Conservation (phyloP, 2,797 vertebrate species). For the Trachurus trachurus region DNA sequence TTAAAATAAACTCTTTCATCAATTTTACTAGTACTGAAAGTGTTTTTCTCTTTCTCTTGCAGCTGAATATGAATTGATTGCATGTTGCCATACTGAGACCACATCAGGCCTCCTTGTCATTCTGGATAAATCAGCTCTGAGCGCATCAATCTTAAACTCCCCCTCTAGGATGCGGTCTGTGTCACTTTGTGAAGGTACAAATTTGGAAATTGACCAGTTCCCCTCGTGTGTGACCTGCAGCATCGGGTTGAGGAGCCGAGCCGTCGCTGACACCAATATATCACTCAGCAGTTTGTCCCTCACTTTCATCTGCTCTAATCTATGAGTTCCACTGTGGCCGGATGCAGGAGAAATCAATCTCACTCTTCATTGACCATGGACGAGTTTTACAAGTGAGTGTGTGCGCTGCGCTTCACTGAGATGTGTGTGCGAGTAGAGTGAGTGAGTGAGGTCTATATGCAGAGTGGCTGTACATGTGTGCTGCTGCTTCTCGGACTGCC, state of each 20-base stretch:
- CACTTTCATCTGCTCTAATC: conserved; percentile 24
- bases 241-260: background rate
- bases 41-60: too few relatives aligned
- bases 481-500: conserved; percentile 63
- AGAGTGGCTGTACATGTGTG: conserved; percentile 19
- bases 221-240: background rate
- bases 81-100: background rate
- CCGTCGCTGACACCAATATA: conserved; percentile 9
- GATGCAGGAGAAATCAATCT: background rate
- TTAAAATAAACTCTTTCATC: too few relatives aligned
- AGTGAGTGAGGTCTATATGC: conserved; percentile 6
- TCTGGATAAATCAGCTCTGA: background rate
- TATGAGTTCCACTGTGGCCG: background rate
- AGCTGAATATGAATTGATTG: too few relatives aligned
- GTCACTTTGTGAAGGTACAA: background rate
- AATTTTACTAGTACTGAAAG: too few relatives aligned
- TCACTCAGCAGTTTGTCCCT: conserved; percentile 18
- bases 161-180: background rate
- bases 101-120: background rate
- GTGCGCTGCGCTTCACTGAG: conserved; percentile 4
- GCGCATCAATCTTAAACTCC: background rate
- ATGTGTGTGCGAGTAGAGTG: conserved; percentile 14
- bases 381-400: background rate
- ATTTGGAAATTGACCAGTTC: background rate
- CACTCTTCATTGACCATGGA: background rate